Evolutionary conservation across 1,140 invertebrate species (phyloP), one percentile per base, ranked within the genome.

Genomic region (Euura lappo): DNA sequence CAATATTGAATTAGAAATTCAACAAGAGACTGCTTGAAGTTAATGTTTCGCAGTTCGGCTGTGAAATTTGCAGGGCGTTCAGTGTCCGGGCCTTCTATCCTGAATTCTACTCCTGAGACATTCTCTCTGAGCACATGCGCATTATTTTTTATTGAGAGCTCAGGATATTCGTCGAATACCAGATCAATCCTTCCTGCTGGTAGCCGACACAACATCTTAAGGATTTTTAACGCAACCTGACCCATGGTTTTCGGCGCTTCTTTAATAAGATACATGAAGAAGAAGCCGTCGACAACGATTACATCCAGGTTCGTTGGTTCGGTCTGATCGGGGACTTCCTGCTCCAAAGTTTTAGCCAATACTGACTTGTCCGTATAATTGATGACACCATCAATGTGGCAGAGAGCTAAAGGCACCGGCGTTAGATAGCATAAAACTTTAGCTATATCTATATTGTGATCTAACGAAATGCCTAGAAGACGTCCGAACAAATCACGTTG

Each of bases 1-100:
- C 79, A 83, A 67, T 81, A 73, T 10, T 76, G 43, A 72, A 78
- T 75, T 82, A 71, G 10, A 77, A 79, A 60, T 73, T 60, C 76
- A 28, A 28, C 28, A 28, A 28, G 28, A 28, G 28, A 28, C 28
- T 28, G 28, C 28, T 77, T 81, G 71, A 80, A 82, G 45, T 80
- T 28, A 2, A 76, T 74, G 72, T 83, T 84, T 78, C 75, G 74
- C 43, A 78, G 73, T 71, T 79, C 77, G 42, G 64, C 72, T 4
- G 6, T 28, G 66, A 79, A 79, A 75, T 79, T 68, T n/a, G 73
- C 8, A 65, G 73, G 70, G 4, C 78, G 45, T 72, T 45, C 42
- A 76, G 76, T 60, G 10, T 73, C 74, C 3, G 72, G 71, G 1
- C 76, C 75, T n/a, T 28, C 28, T 28, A 28, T 28, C 28, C 28